A percentile compares a stretch with the other conserved stretches of the same genome.
These are phyloP conservation scores for Solenopsis fugax DNA, from an alignment of 1,140 invertebrate species.

Conservation along the genomic window DNA sequence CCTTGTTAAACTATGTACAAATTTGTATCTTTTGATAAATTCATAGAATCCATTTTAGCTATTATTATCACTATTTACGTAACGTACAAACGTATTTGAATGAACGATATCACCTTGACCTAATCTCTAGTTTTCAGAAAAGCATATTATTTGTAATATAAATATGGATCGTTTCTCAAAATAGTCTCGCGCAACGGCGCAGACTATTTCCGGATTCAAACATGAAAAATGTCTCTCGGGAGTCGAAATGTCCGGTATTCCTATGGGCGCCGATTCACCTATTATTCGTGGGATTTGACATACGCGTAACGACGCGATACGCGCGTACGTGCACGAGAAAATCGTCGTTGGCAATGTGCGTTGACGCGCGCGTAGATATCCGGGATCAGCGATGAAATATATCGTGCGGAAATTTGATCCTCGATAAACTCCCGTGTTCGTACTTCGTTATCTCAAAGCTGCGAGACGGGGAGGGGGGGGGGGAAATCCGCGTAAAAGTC, in stretches of 20 bases:
- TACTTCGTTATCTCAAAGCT: slow-evolving; percentile 28
- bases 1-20: neutral
- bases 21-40: slow-evolving; percentile 19
- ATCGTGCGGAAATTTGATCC: slow-evolving; percentile 56
- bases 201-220: slow-evolving; percentile 56
- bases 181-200: neutral
- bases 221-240: slow-evolving; percentile 51
- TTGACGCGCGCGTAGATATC: slow-evolving; percentile 50
- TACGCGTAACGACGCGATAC: slow-evolving; percentile 44
- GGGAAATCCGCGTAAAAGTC: neutral
- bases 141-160: slow-evolving; percentile 50
- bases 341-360: slow-evolving; percentile 35
- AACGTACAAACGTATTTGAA: slow-evolving; percentile 18
- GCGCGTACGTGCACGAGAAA: slow-evolving; percentile 12
- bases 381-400: slow-evolving; percentile 54
- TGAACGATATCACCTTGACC: slow-evolving; percentile 26
- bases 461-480: neutral
- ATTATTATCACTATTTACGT: slow-evolving; percentile 6
- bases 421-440: slow-evolving; percentile 44
- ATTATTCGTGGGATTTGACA: slow-evolving; percentile 62
- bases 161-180: slow-evolving; percentile 54
- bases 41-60: neutral
- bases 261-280: slow-evolving; percentile 44
- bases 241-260: slow-evolving; percentile 32
- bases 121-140: slow-evolving; percentile 42